phyloP scores from a whole-genome alignment of 2,888 invertebrate species.

The Bellardia bayeri region DNA sequence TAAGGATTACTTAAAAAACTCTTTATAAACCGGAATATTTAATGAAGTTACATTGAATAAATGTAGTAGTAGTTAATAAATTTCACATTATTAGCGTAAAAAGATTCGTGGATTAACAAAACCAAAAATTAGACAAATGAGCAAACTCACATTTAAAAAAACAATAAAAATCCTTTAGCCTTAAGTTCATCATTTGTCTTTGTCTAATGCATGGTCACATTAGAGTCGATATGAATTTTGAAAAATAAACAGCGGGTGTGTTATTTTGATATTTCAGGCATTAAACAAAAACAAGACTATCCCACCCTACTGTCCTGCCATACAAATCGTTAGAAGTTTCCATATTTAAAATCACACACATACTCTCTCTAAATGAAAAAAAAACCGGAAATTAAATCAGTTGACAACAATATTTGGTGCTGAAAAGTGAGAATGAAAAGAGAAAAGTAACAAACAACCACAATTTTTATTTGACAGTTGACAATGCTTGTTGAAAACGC shows the following conservation, averaged over 20 bases:
- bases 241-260: slow-evolving; percentile 62
- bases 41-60: slow-evolving; percentile 30
- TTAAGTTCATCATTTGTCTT: neutral
- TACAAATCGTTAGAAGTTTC: slow-evolving; percentile 28
- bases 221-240: neutral
- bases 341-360: slow-evolving; percentile 57
- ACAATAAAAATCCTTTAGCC: slow-evolving; percentile 38
- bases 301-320: neutral
- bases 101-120: slow-evolving; percentile 53
- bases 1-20: slow-evolving; percentile 32
- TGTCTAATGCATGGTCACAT: slow-evolving; percentile 1
- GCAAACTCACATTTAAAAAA: slow-evolving; percentile 45
- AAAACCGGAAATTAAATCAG: slow-evolving; percentile 79
- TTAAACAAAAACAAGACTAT: slow-evolving; percentile 35
- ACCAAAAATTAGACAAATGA: slow-evolving; percentile 51
- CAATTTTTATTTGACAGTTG: slow-evolving; percentile 55
- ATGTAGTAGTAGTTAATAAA: slow-evolving; percentile 26
- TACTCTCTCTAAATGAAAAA: neutral
- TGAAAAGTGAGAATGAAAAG: slow-evolving; percentile 56
- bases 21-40: slow-evolving; percentile 36
- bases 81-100: slow-evolving; percentile 34
- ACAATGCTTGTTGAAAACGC: slow-evolving; percentile 65
- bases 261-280: slow-evolving; percentile 45
- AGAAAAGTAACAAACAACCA: slow-evolving; percentile 70
- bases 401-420: slow-evolving; percentile 77